Base-by-base conservation (phyloP, 2,888 invertebrate species). In the Corbicula japonica region DNA sequence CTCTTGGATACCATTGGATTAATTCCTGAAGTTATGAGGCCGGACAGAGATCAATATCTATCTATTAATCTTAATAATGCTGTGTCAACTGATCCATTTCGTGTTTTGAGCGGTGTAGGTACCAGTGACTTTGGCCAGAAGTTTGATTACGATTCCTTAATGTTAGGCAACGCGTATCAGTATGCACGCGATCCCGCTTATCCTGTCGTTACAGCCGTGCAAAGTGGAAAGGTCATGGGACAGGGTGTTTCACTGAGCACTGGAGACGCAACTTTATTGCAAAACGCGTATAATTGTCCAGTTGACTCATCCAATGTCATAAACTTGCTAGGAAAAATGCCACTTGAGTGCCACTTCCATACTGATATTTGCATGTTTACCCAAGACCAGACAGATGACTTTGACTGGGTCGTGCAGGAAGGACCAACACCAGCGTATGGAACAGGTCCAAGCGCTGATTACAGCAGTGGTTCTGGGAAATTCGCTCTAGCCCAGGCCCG, bases 131-230 rank as follows among this genome's bases (percentile, higher is more conserved):
- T 81, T 58, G 83, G 83, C 26, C 81, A 79, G 32, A 69, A 76
- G 34, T 85, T 85, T 62, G 83, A 85, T 74, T 81, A 63, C 58
- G 63, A 74, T 6, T 85, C 85, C 2, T 60, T 85, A n/a, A 74
- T 79, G 2, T 75, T 85, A 38, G 79, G 78, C 54, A 75, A 70
- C 34, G 83, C 83, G n/a, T 85, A 79, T 38, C 74, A 74, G 60
- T 83, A 74, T 62, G 78, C 85, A 8, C 70, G 26, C 58, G 77
- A 85, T 34, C 73, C 76, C 30, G 76, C 85, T 5, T 69, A 65
- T 50, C 85, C 85, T 10, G 76, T 78, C 4, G 72, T 79, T 23
- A 62, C 76, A 26, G 71, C 85, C 2, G 77, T 66, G 63, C 70
- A 77, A 12, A 60, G 70, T 26, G 58, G 70, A 23, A 63, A 79